Conservation (phyloP, 2,888 invertebrate genomes). For the Drosophila anomalipes region DNA sequence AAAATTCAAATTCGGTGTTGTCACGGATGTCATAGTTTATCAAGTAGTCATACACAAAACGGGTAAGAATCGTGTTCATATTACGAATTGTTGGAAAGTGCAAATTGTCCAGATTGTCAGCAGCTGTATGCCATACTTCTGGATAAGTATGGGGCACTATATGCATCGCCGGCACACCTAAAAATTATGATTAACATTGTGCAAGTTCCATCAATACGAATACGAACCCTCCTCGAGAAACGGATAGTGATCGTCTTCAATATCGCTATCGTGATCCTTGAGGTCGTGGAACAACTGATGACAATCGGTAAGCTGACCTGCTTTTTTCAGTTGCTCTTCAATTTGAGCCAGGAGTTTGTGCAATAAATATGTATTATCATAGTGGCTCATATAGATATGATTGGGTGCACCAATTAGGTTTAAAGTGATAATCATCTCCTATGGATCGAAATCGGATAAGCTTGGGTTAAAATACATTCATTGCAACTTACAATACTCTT, state of each 20-base stretch:
- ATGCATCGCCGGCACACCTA: conserved; percentile 90
- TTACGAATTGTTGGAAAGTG: conserved; percentile 59
- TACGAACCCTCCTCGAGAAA: conserved; percentile 86
- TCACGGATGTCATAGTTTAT: background rate
- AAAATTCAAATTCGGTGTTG: background rate
- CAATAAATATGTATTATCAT: conserved; percentile 90
- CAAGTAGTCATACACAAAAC: conserved; percentile 46
- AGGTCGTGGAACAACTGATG: conserved; percentile 88
- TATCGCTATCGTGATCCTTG: conserved; percentile 87
- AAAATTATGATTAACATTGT: background rate
- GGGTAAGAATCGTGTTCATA: conserved; percentile 42
- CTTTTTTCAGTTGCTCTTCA: conserved; percentile 88
- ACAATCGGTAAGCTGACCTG: conserved; percentile 87
- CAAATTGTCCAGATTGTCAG: conserved; percentile 88
- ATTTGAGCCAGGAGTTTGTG: conserved; percentile 89
- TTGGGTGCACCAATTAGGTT: conserved; percentile 95
- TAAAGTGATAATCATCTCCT: conserved; percentile 91
- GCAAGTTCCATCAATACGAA: conserved; percentile 15
- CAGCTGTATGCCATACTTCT: conserved; percentile 93
- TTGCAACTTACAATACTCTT: conserved; percentile 88
- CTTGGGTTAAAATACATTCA: conserved; percentile 86
- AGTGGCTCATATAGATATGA: conserved; percentile 94
- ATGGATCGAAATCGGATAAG: conserved; percentile 88
- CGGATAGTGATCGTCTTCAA: conserved; percentile 97
- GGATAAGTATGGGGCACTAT: conserved; percentile 97